phyloP scores from a whole-genome alignment of 2,888 invertebrate species.

The Coelopa pilipes region DNA sequence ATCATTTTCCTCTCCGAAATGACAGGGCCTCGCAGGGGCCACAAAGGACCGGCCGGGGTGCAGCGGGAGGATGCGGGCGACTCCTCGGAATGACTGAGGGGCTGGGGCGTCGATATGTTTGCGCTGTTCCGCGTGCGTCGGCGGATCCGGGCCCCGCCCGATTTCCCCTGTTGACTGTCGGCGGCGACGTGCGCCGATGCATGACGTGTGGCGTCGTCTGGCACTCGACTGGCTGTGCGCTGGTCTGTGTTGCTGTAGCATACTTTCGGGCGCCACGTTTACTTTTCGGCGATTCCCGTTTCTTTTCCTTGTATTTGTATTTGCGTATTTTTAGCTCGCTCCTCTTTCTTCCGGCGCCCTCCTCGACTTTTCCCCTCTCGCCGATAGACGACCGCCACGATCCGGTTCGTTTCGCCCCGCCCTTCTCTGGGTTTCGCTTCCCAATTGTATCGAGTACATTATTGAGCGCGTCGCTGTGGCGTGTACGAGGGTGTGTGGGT shows the following conservation, averaged over 20 bases:
- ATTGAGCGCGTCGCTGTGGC: no score
- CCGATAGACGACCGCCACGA: no score
- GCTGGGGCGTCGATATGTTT: not conserved
- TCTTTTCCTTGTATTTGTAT: not conserved
- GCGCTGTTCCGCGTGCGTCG: not conserved
- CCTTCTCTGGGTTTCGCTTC: no score
- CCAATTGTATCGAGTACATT: no score
- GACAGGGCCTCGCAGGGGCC: not conserved
- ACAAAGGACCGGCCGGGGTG: not conserved
- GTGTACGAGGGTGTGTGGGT: no score
- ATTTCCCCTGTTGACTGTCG: constrained; percentile 23
- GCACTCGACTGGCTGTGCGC: not conserved
- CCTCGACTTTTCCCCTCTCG: no score
- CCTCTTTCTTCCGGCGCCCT: not conserved
- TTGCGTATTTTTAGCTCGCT: not conserved
- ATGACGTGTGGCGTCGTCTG: not conserved
- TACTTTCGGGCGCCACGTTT: constrained; percentile 8
- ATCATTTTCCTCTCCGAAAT: not conserved
- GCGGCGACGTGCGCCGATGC: constrained; percentile 11
- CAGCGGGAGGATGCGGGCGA: not conserved
- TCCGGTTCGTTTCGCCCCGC: no score
- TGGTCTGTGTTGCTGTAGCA: not conserved
- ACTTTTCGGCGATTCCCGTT: not conserved
- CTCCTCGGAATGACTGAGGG: not conserved
- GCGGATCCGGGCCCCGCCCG: not conserved